A percentile compares a stretch with the other conserved stretches of the same genome.
These are phyloP conservation scores for Anseranas semipalmata DNA, from an alignment of 2,113 vertebrate genomes.

Conservation along the genomic window DNA sequence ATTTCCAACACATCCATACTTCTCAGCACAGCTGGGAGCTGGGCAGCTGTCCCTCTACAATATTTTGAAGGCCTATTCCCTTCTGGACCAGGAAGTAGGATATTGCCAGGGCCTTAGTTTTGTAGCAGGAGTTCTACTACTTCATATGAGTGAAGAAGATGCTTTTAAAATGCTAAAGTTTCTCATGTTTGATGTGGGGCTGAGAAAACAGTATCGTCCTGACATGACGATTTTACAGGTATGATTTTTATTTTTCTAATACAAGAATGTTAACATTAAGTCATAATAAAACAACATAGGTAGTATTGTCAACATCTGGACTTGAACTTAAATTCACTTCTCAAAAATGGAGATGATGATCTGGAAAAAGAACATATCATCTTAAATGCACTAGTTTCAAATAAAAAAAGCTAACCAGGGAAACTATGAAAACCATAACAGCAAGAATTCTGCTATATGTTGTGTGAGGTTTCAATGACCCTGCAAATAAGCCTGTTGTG, in stretches of 20 bases:
- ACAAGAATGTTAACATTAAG: not conserved
- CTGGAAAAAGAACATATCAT: not conserved
- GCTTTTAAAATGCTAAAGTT: conserved; percentile 84
- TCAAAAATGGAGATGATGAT: not conserved
- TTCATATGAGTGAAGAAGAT: conserved; percentile 86
- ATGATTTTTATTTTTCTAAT: not conserved
- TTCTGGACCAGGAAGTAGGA: conserved; percentile 84
- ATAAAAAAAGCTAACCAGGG: not conserved
- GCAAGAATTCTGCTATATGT: not conserved
- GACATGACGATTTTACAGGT: conserved; percentile 88
- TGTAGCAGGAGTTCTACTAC: conserved; percentile 82
- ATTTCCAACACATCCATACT: conserved; percentile 85
- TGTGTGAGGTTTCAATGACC: not conserved
- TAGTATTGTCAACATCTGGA: not conserved
- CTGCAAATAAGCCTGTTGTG: not conserved
- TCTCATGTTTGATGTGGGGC: conserved; percentile 83
- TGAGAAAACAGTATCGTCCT: conserved; percentile 84
- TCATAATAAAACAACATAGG: not conserved
- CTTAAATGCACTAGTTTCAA: not conserved
- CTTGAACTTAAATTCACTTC: not conserved
- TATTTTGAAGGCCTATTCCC: conserved; percentile 85
- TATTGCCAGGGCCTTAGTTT: conserved; percentile 88
- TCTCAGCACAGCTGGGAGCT: conserved; percentile 82
- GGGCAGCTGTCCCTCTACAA: conserved; percentile 86
- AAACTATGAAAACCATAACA: not conserved